Evolutionary conservation across 2,113 vertebrate species (phyloP).

Genomic region (Tachysurus vachellii): DNA sequence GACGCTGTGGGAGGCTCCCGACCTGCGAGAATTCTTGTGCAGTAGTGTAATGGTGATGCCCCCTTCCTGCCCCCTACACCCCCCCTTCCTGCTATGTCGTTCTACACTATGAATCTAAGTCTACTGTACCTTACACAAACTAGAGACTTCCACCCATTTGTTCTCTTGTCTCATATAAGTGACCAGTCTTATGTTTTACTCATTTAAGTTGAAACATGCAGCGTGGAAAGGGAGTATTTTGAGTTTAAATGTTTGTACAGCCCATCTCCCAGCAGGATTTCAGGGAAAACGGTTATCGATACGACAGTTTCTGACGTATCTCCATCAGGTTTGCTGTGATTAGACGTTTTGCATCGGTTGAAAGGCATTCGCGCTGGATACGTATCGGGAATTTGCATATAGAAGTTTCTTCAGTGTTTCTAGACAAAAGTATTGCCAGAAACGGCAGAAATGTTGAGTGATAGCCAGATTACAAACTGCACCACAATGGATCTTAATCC

Average conservation of each 20-base stretch:
- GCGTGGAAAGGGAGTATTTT: too few relatives aligned
- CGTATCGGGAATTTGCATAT: background rate
- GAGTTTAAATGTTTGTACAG: background rate
- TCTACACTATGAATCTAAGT: conserved; percentile 2
- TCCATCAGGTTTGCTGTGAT: background rate
- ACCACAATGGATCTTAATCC: background rate
- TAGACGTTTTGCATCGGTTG: background rate
- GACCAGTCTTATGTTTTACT: background rate
- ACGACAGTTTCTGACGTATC: background rate
- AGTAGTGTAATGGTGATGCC: conserved; percentile 44
- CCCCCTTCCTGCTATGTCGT: background rate
- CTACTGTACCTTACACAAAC: conserved; percentile 33
- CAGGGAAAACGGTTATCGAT: background rate
- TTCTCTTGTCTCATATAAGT: background rate
- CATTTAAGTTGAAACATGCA: too few relatives aligned
- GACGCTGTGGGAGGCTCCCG: conserved; percentile 4
- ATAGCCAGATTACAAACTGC: background rate
- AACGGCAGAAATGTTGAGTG: background rate
- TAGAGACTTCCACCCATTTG: background rate
- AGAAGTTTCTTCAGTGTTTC: background rate
- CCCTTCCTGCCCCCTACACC: background rate
- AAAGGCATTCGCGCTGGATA: background rate
- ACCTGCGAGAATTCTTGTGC: conserved; percentile 40
- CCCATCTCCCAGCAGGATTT: background rate
- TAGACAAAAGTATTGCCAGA: background rate